Evolutionary conservation across 2,113 vertebrate species (phyloP).

Genomic region (Myanophis thanlyinensis): DNA sequence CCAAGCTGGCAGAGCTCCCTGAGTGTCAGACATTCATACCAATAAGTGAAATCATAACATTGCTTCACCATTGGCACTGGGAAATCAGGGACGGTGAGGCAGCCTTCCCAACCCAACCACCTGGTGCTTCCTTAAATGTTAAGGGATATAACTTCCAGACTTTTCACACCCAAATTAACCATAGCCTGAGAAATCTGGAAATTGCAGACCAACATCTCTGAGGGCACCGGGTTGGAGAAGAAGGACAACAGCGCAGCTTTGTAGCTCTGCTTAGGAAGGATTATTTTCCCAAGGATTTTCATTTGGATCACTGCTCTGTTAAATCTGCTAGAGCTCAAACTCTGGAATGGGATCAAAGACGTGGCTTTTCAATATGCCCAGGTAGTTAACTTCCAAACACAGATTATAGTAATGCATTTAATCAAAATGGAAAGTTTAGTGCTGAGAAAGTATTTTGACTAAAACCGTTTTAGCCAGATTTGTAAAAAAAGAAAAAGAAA

Average conservation of each 20-base stretch:
- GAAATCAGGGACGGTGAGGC: rapidly evolving
- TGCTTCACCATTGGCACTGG: not conserved
- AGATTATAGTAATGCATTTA: not conserved
- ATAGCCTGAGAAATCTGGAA: not conserved
- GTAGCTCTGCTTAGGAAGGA: not conserved
- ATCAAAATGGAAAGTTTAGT: not conserved
- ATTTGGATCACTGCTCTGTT: not conserved
- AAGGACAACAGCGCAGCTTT: rapidly evolving
- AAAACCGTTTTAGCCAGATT: not conserved
- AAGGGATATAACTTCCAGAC: not conserved
- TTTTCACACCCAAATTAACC: not conserved
- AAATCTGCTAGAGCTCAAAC: not conserved
- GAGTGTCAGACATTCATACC: rapidly evolving
- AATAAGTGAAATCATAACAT: rapidly evolving
- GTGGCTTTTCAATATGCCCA: not conserved
- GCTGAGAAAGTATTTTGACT: not conserved
- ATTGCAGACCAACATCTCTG: not conserved
- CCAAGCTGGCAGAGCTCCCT: rapidly evolving
- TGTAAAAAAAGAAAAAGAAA: not conserved
- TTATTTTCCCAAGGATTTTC: not conserved
- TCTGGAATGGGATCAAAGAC: not conserved
- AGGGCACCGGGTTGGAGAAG: not conserved
- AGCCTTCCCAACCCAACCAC: not conserved
- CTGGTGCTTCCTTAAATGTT: not conserved
- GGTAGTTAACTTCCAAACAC: not conserved